Evolutionary conservation across 1,140 invertebrate species (phyloP).

Genomic region (Drosophila pectinifera): DNA sequence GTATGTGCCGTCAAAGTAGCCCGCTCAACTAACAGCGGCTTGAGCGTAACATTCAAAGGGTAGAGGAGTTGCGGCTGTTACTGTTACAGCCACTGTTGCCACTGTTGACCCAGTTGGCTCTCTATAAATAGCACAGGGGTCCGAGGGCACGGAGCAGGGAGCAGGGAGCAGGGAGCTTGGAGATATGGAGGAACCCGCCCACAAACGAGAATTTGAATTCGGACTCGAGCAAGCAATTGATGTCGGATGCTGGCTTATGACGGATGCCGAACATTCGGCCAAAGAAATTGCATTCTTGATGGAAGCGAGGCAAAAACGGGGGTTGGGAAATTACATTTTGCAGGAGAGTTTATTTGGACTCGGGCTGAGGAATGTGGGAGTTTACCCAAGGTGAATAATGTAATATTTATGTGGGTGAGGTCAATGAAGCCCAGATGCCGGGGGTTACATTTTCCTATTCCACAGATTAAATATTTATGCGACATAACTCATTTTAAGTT

Average conservation of each 20-base stretch:
- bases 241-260: constrained; percentile 50
- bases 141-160: constrained; percentile 20
- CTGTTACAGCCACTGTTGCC: constrained; percentile 44
- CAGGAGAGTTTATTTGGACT: constrained; percentile 20
- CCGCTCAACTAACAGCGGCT: constrained; percentile 48
- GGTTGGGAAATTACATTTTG: constrained; percentile 45
- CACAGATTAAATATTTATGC: constrained; percentile 5
- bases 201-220: constrained; percentile 37
- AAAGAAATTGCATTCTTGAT: constrained; percentile 42
- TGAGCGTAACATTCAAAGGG: constrained; percentile 41
- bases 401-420: constrained; percentile 37
- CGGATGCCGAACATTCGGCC: constrained; percentile 32
- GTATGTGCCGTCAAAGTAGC: constrained; percentile 12
- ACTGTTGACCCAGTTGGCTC: constrained; percentile 71
- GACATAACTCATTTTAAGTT: constrained; percentile 9
- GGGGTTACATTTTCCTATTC: neutral
- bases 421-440: constrained; percentile 4
- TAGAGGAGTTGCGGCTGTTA: constrained; percentile 47
- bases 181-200: neutral
- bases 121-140: constrained; percentile 68
- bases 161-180: too few species aligned
- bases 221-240: constrained; percentile 36
- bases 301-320: neutral
- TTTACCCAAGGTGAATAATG: constrained; percentile 18
- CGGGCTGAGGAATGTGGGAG: neutral